Evolutionary conservation across 92 coral and sea anemone species (phyloP).

Genomic region (Desmophyllum pertusum): DNA sequence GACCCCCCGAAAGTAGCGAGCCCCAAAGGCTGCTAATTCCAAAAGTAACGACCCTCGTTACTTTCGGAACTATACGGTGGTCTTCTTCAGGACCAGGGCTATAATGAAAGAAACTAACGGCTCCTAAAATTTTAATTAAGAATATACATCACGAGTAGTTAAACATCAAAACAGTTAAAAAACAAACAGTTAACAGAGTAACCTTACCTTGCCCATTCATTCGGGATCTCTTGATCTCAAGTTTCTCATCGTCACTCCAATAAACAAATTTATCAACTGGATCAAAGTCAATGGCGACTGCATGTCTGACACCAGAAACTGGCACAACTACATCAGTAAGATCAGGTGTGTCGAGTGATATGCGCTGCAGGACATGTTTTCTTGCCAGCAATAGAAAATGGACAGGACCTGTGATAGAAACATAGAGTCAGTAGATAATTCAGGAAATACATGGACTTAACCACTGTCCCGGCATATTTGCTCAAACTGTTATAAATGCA

Average conservation of each 20-base stretch:
- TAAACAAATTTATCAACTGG: conserved; percentile 91
- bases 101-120: too few relatives aligned
- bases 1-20: too few relatives aligned
- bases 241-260: conserved; percentile 88
- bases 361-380: conserved; percentile 81
- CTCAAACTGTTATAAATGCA: too few relatives aligned
- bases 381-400: conserved; percentile 85
- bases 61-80: too few relatives aligned
- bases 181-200: background rate
- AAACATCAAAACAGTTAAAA: background rate
- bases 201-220: conserved; percentile 80
- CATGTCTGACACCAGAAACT: conserved; percentile 75
- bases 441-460: too few relatives aligned
- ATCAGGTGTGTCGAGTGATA: conserved; percentile 92
- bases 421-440: background rate
- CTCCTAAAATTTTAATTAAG: too few relatives aligned
- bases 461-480: too few relatives aligned
- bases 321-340: conserved; percentile 95
- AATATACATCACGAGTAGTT: too few relatives aligned
- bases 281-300: conserved; percentile 88
- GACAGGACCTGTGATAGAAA: conserved; percentile 72
- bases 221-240: conserved; percentile 75
- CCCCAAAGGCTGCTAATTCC: too few relatives aligned
- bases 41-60: too few relatives aligned
- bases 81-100: too few relatives aligned